phyloP scores from a whole-genome alignment of 2,888 invertebrate genomes.

The Leptinotarsa tumamoca region DNA sequence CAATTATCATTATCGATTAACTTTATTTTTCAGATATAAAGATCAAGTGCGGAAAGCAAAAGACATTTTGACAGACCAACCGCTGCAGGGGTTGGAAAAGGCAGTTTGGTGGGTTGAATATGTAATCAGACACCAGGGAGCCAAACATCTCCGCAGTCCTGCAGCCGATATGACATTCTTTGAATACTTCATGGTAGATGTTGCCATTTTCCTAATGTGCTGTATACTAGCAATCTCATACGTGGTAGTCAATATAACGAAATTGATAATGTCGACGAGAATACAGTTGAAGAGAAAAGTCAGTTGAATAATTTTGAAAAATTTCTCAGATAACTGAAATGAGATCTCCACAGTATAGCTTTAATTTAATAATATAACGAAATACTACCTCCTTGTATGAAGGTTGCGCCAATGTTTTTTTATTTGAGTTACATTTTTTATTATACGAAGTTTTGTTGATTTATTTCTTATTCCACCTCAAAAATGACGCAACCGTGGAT shows the following conservation, averaged over 20 bases:
- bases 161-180: conserved; percentile 62
- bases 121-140: conserved; percentile 66
- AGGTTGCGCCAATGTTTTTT: too few species aligned
- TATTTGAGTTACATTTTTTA: too few species aligned
- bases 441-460: too few species aligned
- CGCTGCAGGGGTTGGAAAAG: conserved; percentile 63
- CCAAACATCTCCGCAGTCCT: conserved; percentile 65
- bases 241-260: background rate
- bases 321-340: too few species aligned
- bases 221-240: background rate
- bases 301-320: background rate
- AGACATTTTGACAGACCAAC: conserved; percentile 62
- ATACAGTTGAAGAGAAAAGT: background rate
- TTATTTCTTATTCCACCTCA: too few species aligned
- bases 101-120: conserved; percentile 71
- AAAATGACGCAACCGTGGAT: too few species aligned
- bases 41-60: conserved; percentile 12
- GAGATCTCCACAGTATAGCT: background rate
- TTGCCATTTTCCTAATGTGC: conserved; percentile 37
- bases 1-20: too few species aligned
- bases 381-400: background rate
- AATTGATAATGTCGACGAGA: background rate
- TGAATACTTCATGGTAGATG: conserved; percentile 66
- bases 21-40: conserved; percentile 13
- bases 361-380: background rate